Conservation (phyloP, 2,888 invertebrate genomes). For the Lissonota sp. region DNA sequence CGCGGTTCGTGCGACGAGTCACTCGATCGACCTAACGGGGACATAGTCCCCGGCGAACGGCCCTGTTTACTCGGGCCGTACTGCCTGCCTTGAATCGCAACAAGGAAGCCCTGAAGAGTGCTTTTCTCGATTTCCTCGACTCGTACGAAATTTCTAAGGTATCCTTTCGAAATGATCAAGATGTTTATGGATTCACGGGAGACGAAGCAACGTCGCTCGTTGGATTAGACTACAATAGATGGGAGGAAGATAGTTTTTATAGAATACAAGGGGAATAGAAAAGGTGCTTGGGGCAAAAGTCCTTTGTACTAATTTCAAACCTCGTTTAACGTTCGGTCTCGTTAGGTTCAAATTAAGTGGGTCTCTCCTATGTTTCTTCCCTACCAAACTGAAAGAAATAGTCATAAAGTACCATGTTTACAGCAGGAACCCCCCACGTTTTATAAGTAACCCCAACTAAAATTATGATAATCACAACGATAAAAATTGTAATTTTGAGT, state of each 20-base stretch:
- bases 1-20: conserved; percentile 30
- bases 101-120: conserved; percentile 23
- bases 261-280: no score
- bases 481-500: no score
- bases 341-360: conserved; percentile 40
- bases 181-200: no score
- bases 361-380: background rate
- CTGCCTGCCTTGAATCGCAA: conserved; percentile 59
- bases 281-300: background rate
- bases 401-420: no score
- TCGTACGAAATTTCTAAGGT: background rate
- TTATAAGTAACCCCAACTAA: no score
- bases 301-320: conserved; percentile 36
- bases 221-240: no score
- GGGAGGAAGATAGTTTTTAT: no score
- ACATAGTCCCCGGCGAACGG: conserved; percentile 46
- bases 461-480: no score
- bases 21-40: conserved; percentile 67
- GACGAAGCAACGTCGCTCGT: no score
- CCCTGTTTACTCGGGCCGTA: conserved; percentile 27
- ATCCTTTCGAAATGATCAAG: no score
- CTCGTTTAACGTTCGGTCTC: conserved; percentile 44
- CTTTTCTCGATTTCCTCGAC: conserved; percentile 19
- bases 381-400: no score
- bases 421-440: no score